phyloP scores from a whole-genome alignment of 1,140 invertebrate species.

The Drosophila ambigua region DNA sequence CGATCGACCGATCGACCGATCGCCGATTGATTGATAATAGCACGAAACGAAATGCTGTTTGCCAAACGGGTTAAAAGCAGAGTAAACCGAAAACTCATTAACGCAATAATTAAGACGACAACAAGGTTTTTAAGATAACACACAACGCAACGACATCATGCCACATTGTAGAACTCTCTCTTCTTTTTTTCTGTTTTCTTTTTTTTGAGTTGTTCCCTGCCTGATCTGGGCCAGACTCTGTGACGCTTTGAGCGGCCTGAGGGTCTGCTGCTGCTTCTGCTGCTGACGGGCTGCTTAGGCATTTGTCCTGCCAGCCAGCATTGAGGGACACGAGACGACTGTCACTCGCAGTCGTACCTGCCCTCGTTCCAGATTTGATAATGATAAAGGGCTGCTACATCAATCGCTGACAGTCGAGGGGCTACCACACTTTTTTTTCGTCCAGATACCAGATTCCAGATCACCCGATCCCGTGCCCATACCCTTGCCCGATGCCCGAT shows the following conservation, averaged over 20 bases:
- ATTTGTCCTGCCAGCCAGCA: constrained; percentile 61
- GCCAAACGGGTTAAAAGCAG: constrained; percentile 70
- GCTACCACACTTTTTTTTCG: constrained; percentile 82
- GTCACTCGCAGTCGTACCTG: constrained; percentile 59
- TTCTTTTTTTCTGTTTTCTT: not conserved
- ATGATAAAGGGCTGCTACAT: constrained; percentile 83
- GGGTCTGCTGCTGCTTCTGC: not conserved
- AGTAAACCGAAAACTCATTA: constrained; percentile 83
- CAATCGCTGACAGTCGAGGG: constrained; percentile 80
- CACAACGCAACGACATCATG: constrained; percentile 63
- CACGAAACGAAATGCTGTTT: constrained; percentile 66
- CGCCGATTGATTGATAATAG: constrained; percentile 81
- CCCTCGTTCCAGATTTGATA: constrained; percentile 78
- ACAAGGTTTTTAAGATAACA: constrained; percentile 84
- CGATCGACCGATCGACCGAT: constrained; percentile 57
- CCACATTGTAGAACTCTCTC: constrained; percentile 46
- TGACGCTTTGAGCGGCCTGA: constrained; percentile 33
- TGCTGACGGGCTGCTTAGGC: constrained; percentile 76
- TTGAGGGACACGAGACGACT: constrained; percentile 48
- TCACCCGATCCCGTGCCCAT: constrained; percentile 1
- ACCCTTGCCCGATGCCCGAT: constrained; percentile 5
- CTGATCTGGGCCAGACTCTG: constrained; percentile 65
- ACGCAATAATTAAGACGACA: constrained; percentile 84
- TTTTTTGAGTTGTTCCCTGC: constrained; percentile 7
- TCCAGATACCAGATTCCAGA: constrained; percentile 17